phyloP scores from a whole-genome alignment of 2,113 vertebrate species.

The Trachemys scripta region DNA sequence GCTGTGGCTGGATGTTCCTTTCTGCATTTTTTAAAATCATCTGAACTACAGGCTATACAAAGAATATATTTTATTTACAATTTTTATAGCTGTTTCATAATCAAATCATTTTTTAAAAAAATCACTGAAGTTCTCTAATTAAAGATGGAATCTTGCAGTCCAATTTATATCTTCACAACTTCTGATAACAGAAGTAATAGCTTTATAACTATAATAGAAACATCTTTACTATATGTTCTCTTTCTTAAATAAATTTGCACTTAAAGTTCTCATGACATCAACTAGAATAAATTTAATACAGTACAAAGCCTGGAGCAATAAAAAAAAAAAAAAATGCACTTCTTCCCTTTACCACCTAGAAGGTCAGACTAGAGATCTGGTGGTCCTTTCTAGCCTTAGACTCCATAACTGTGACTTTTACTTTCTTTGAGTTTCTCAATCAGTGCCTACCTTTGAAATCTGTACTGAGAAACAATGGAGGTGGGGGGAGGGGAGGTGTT shows the following conservation, averaged over 20 bases:
- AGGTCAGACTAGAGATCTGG: background rate
- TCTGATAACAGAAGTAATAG: background rate
- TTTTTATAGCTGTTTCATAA: background rate
- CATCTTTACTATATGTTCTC: background rate
- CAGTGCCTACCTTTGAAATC: background rate
- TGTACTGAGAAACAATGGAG: background rate
- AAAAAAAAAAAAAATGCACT: background rate
- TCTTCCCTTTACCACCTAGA: background rate
- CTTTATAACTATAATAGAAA: background rate
- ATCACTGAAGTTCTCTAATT: background rate
- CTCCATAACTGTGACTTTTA: background rate
- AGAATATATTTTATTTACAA: background rate
- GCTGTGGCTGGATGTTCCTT: background rate
- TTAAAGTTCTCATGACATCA: background rate
- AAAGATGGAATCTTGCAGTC: background rate
- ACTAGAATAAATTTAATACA: background rate
- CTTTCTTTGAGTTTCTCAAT: background rate
- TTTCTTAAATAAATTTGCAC: background rate
- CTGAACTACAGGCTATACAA: background rate
- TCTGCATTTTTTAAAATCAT: background rate
- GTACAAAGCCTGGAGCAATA: background rate
- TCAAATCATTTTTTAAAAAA: background rate
- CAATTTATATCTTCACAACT: background rate
- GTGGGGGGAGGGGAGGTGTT: background rate
- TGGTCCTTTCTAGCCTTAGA: background rate